These are phyloP conservation scores for Tragopan temminckii DNA, from an alignment of 2,797 vertebrate genomes.

Conservation along the genomic window DNA sequence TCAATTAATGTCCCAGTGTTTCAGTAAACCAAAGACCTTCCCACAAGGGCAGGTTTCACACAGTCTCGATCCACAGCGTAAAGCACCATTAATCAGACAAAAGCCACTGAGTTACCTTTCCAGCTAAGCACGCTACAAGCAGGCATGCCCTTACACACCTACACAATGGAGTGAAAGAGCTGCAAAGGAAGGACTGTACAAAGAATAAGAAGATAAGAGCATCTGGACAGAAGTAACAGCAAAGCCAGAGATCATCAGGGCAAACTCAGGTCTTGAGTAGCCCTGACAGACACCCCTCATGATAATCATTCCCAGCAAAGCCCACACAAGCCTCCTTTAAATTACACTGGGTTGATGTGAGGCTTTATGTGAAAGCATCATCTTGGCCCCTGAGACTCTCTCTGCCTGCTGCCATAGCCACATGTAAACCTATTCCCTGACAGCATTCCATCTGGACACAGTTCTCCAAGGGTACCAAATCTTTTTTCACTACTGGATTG, in stretches of 20 bases:
- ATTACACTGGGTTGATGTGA: neutral
- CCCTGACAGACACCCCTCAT: neutral
- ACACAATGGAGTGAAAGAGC: neutral
- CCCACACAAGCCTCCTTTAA: neutral
- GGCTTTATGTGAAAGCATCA: neutral
- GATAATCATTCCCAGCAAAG: neutral
- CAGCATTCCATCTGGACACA: neutral
- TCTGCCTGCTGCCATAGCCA: neutral
- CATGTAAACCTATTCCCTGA: neutral
- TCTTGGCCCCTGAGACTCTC: rapidly evolving
- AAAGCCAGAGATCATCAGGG: neutral
- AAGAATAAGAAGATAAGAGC: neutral
- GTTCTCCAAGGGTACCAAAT: neutral
- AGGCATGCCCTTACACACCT: neutral
- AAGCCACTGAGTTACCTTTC: neutral
- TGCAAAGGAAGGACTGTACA: neutral
- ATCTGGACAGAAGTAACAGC: neutral
- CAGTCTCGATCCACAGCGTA: neutral
- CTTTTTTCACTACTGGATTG: neutral
- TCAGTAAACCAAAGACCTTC: neutral
- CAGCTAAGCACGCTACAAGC: neutral
- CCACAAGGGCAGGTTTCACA: neutral
- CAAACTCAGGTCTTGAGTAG: neutral
- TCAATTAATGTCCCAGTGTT: neutral
- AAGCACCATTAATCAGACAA: neutral